A percentile compares a stretch with the other conserved stretches of the same genome.
Evolutionary conservation across 1,140 invertebrate species (phyloP).

Genomic region (Catajapyx aquilonaris): DNA sequence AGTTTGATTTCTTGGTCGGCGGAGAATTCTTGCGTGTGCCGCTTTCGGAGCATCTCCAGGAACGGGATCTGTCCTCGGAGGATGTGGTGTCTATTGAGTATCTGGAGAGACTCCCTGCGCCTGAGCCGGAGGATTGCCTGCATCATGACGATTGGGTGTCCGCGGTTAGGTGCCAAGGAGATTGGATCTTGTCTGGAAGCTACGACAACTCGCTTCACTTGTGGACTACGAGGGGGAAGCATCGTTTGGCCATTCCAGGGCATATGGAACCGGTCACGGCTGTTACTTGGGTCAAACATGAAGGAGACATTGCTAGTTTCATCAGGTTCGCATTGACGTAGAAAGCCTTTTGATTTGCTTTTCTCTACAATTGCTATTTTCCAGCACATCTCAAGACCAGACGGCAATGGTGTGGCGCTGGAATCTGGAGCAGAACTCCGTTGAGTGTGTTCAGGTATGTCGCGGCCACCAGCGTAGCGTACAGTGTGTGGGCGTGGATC

Average conservation of each 20-base stretch:
- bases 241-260: slow-evolving; percentile 59
- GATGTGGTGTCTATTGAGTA: slow-evolving; percentile 72
- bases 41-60: slow-evolving; percentile 43
- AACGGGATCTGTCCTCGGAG: slow-evolving; percentile 46
- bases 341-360: no score
- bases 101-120: slow-evolving; percentile 64
- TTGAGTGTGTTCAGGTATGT: slow-evolving; percentile 58
- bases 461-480: slow-evolving; percentile 74
- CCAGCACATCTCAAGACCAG: slow-evolving; percentile 78
- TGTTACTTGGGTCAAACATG: slow-evolving; percentile 58
- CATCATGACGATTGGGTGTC: slow-evolving; percentile 93
- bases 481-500: slow-evolving; percentile 57
- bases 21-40: slow-evolving; percentile 52
- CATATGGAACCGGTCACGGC: slow-evolving; percentile 70
- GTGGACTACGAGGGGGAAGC: slow-evolving; percentile 67
- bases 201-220: slow-evolving; percentile 85
- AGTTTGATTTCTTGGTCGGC: slow-evolving; percentile 74
- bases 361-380: no score
- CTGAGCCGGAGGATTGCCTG: slow-evolving; percentile 70
- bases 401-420: slow-evolving; percentile 78
- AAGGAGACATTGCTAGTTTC: slow-evolving; percentile 40
- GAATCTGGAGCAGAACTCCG: slow-evolving; percentile 49
- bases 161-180: slow-evolving; percentile 45
- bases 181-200: slow-evolving; percentile 82
- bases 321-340: slow-evolving; percentile 50